These are phyloP conservation scores for Enteromius argenteus DNA, from an alignment of 2,797 vertebrate species.

Conservation along the genomic window DNA sequence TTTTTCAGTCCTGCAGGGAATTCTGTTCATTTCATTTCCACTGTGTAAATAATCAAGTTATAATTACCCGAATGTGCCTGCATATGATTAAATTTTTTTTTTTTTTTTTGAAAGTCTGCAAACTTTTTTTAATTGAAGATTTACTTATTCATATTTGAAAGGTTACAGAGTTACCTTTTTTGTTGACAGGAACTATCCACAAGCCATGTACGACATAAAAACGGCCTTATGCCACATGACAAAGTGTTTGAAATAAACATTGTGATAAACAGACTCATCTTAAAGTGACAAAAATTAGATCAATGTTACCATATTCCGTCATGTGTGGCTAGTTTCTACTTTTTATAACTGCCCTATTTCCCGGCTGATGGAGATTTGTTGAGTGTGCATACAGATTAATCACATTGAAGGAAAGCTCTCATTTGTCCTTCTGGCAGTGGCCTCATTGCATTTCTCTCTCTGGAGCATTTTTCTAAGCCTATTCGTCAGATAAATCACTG, in stretches of 20 bases:
- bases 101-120: neutral
- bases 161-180: neutral
- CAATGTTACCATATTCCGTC: constrained; percentile 22
- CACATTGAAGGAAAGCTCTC: constrained; percentile 52
- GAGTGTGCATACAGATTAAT: constrained; percentile 52
- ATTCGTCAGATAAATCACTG: constrained; percentile 57
- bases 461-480: constrained; percentile 48
- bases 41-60: neutral
- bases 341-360: constrained; percentile 57
- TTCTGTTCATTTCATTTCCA: neutral
- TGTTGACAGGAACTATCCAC: neutral
- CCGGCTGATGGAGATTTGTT: constrained; percentile 41
- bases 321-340: constrained; percentile 33
- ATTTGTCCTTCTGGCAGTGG: constrained; percentile 54
- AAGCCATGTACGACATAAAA: neutral
- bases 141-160: neutral
- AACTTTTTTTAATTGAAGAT: neutral
- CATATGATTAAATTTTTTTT: neutral
- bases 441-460: constrained; percentile 56
- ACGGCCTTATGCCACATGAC: constrained; percentile 1
- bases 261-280: constrained; percentile 29
- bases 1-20: neutral
- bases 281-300: constrained; percentile 39
- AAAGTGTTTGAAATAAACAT: constrained; percentile 11
- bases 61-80: neutral